Conservation (phyloP, 2,888 invertebrate genomes). For the Tenodera sinensis region DNA sequence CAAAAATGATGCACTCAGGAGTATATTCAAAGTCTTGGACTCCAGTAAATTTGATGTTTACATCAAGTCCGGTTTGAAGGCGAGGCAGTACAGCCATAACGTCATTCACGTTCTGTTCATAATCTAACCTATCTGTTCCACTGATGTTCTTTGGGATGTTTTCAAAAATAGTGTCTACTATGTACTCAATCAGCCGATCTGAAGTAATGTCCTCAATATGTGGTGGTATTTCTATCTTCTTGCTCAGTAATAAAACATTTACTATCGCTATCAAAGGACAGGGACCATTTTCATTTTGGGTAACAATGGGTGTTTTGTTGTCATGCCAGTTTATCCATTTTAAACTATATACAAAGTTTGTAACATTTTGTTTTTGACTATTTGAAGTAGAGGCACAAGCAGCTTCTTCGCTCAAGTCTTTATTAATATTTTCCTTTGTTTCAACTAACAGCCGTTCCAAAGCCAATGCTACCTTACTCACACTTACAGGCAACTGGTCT, state of each 20-base stretch:
- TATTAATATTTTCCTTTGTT: background rate
- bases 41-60: constrained; percentile 51
- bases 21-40: constrained; percentile 55
- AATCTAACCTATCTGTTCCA: constrained; percentile 45
- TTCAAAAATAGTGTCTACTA: constrained; percentile 49
- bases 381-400: background rate
- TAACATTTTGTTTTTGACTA: background rate
- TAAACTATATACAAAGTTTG: constrained; percentile 41
- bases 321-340: constrained; percentile 49
- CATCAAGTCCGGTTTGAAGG: constrained; percentile 53
- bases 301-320: constrained; percentile 47
- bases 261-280: constrained; percentile 55
- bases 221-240: constrained; percentile 43
- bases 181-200: constrained; percentile 48
- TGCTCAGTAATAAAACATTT: constrained; percentile 51
- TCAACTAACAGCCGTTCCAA: background rate
- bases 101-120: constrained; percentile 54
- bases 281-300: constrained; percentile 57
- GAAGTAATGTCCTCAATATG: constrained; percentile 47
- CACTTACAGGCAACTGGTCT: background rate
- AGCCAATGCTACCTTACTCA: background rate
- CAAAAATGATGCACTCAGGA: constrained; percentile 53
- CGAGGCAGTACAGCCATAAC: constrained; percentile 51
- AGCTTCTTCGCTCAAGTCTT: background rate
- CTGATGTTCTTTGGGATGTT: constrained; percentile 45